Conservation (phyloP, 2,113 vertebrate genomes). For the Cyprinodon brontotheroides region DNA sequence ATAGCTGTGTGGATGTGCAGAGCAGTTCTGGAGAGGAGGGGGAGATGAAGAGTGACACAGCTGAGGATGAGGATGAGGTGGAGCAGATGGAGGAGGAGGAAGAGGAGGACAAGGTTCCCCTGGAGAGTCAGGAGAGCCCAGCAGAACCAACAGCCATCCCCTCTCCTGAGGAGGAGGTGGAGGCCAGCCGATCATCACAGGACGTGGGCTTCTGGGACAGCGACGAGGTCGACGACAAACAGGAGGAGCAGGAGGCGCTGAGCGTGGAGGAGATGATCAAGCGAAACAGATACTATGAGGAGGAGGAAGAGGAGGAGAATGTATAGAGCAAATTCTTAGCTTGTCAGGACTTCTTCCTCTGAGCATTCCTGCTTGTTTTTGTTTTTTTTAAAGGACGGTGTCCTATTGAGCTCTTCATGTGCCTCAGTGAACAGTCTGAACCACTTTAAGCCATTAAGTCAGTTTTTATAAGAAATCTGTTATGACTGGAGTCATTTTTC, state of each 20-base stretch:
- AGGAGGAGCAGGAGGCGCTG: conserved; percentile 68
- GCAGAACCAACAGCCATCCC: conserved; percentile 51
- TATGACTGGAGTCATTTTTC: background rate
- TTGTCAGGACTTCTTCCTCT: background rate
- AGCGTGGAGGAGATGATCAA: conserved; percentile 96
- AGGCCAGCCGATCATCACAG: conserved; percentile 81
- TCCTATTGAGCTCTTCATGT: background rate
- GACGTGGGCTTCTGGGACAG: conserved; percentile 89
- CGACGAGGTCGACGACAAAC: conserved; percentile 71
- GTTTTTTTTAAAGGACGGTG: background rate
- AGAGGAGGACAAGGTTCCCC: conserved; percentile 30
- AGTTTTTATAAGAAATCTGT: too few relatives aligned
- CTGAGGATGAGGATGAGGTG: conserved; percentile 28
- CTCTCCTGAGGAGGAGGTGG: conserved; percentile 67
- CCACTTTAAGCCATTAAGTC: background rate
- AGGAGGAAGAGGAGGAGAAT: conserved; percentile 55
- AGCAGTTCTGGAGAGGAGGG: conserved; percentile 53
- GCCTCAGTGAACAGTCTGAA: background rate
- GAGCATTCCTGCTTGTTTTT: background rate
- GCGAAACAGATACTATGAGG: conserved; percentile 89
- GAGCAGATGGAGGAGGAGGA: conserved; percentile 21
- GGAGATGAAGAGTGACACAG: conserved; percentile 36
- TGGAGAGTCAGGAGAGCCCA: conserved; percentile 39
- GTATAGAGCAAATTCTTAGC: background rate
- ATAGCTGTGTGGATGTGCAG: conserved; percentile 56